A percentile compares a stretch with the other conserved stretches of the same genome.
Evolutionary conservation across 1,140 invertebrate genomes (phyloP).

Genomic region (Calephelis virginiensis): DNA sequence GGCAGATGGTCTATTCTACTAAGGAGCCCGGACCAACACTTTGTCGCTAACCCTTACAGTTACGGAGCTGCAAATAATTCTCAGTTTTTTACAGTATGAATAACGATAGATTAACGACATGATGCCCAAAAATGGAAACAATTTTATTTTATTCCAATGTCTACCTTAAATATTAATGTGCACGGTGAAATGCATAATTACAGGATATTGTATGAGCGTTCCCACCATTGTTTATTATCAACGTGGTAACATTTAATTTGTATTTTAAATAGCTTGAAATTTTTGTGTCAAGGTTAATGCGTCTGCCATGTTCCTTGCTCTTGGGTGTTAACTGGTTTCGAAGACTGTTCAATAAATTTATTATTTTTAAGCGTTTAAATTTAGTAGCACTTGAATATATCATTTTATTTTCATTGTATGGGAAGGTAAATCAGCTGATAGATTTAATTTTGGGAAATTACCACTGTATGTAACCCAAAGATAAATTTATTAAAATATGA

Average conservation of each 20-base stretch:
- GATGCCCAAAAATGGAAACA: slow-evolving; percentile 1
- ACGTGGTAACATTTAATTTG: slow-evolving; percentile 11
- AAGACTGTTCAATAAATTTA: background rate
- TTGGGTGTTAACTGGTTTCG: slow-evolving; percentile 1
- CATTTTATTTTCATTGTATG: too few relatives aligned
- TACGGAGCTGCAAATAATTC: too few relatives aligned
- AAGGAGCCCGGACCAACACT: too few relatives aligned
- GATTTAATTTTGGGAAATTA: too few relatives aligned
- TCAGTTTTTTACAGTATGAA: too few relatives aligned
- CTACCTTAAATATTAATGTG: slow-evolving; percentile 9
- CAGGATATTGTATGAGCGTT: slow-evolving; percentile 3
- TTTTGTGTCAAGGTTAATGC: slow-evolving; percentile 9
- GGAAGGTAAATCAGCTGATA: too few relatives aligned
- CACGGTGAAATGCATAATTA: slow-evolving; percentile 16
- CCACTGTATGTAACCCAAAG: too few relatives aligned
- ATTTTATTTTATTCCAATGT: slow-evolving; percentile 8
- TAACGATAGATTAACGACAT: background rate
- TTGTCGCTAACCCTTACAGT: too few relatives aligned
- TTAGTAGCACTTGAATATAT: too few relatives aligned
- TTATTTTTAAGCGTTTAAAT: background rate
- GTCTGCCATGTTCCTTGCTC: background rate
- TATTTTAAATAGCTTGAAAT: slow-evolving; percentile 17
- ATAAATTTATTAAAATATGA: too few relatives aligned
- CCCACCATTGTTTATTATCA: slow-evolving; percentile 12
- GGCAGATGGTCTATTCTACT: too few relatives aligned